phyloP scores from a whole-genome alignment of 2,888 invertebrate genomes.

The Drosophila niveifrons region DNA sequence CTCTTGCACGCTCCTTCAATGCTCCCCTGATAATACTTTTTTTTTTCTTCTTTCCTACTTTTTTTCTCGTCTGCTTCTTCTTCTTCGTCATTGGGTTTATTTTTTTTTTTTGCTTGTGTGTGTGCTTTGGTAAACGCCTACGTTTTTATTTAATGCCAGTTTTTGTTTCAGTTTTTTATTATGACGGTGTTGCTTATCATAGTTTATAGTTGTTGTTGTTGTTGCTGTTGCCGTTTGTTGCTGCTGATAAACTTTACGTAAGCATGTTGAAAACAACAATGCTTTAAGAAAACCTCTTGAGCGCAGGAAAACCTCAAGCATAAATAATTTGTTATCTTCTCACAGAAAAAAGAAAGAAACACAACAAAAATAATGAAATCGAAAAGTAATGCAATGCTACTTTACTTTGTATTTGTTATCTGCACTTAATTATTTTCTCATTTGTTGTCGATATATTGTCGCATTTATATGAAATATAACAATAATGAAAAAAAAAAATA shows the following conservation, averaged over 20 bases:
- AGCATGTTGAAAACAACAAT: constrained; percentile 39
- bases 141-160: constrained; percentile 75
- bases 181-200: constrained; percentile 75
- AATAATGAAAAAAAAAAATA: background rate
- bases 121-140: constrained; percentile 75
- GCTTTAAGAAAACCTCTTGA: constrained; percentile 56
- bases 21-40: constrained; percentile 67
- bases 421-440: constrained; percentile 59
- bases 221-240: constrained; percentile 40
- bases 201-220: constrained; percentile 62
- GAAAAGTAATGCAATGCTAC: constrained; percentile 17
- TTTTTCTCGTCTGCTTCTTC: background rate
- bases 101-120: constrained; percentile 24
- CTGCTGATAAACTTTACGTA: constrained; percentile 67
- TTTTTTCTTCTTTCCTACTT: constrained; percentile 12
- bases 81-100: constrained; percentile 36
- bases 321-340: constrained; percentile 28
- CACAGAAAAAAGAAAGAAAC: constrained; percentile 18
- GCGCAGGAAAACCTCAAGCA: constrained; percentile 48
- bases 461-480: constrained; percentile 6
- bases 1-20: constrained; percentile 26
- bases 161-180: constrained; percentile 47
- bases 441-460: constrained; percentile 42
- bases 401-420: constrained; percentile 35
- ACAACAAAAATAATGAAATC: constrained; percentile 2